Evolutionary conservation across 1,140 invertebrate species (phyloP).

Genomic region (Drosophila kohkoa): DNA sequence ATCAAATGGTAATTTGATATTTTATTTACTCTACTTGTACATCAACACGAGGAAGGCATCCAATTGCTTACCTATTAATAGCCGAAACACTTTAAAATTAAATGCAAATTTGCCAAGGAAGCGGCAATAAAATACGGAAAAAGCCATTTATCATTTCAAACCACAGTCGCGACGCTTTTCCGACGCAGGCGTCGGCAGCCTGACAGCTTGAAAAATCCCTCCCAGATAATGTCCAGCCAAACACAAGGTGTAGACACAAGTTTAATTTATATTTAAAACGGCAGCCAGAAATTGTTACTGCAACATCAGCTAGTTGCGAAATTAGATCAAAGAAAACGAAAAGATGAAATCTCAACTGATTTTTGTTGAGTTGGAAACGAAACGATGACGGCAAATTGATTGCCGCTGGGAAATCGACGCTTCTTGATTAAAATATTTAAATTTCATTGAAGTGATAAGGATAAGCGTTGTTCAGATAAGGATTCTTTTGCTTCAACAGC

Average conservation of each 20-base stretch:
- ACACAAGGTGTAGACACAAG: slow-evolving; percentile 20
- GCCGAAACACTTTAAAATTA: slow-evolving; percentile 59
- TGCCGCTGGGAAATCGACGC: slow-evolving; percentile 48
- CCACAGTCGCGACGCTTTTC: slow-evolving; percentile 32
- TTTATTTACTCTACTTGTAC: slow-evolving; percentile 30
- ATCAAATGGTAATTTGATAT: slow-evolving; percentile 61
- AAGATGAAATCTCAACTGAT: slow-evolving; percentile 33
- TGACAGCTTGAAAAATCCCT: slow-evolving; percentile 46
- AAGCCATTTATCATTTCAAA: slow-evolving; percentile 60
- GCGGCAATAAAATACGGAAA: slow-evolving; percentile 36
- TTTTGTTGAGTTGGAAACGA: slow-evolving; percentile 12
- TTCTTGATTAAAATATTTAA: slow-evolving; percentile 50
- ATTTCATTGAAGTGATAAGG: slow-evolving; percentile 32
- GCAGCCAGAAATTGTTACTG: not conserved
- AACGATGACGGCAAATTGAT: slow-evolving; percentile 35
- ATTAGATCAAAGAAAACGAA: slow-evolving; percentile 39
- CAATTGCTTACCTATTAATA: slow-evolving; percentile 27
- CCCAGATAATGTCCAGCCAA: slow-evolving; percentile 9
- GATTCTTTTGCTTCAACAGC: not conserved
- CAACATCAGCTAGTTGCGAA: slow-evolving; percentile 9
- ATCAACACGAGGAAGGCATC: not conserved
- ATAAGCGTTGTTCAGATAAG: not conserved
- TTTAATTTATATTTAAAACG: slow-evolving; percentile 30
- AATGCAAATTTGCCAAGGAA: slow-evolving; percentile 61
- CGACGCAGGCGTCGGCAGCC: slow-evolving; percentile 7